A percentile compares a stretch with the other conserved stretches of the same genome.
Conservation (phyloP, 2,888 invertebrate species). For the Anodontia alba region DNA sequence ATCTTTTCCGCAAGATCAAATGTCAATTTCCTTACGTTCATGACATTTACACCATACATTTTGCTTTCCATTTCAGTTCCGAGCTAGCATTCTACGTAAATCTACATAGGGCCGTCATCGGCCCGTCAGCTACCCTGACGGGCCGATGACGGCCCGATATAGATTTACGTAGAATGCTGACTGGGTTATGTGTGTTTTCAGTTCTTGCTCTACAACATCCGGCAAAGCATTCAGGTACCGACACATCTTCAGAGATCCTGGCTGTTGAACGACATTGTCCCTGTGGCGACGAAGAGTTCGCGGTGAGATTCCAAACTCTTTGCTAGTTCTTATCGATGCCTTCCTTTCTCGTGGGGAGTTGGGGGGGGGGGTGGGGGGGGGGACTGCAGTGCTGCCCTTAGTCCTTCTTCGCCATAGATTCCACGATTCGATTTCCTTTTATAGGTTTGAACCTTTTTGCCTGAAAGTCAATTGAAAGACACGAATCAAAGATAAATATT, state of each 20-base stretch:
- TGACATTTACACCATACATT: conserved; percentile 16
- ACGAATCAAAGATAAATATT: no score
- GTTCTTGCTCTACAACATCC: not conserved
- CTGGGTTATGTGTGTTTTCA: conserved; percentile 6
- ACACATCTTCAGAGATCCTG: conserved; percentile 6
- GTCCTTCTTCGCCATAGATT: no score
- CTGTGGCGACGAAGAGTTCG: conserved; percentile 18
- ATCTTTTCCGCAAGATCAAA: conserved; percentile 23
- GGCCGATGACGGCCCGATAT: no score
- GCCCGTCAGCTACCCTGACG: no score
- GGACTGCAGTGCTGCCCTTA: conserved; percentile 1
- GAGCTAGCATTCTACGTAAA: no score
- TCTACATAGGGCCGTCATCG: no score
- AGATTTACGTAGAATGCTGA: no score
- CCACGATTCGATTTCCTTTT: no score
- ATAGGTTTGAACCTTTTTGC: no score
- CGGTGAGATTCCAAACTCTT: conserved; percentile 8
- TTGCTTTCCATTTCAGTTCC: conserved; percentile 19
- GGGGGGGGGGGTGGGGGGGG: no score
- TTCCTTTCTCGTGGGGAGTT: not conserved
- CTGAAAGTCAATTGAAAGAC: no score
- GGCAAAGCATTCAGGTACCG: conserved; percentile 13
- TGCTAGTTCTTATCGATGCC: conserved; percentile 12
- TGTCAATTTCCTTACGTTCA: not conserved
- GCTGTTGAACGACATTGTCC: conserved; percentile 2